Conservation (phyloP, 2,113 vertebrate genomes). For the Phodopus roborovskii region DNA sequence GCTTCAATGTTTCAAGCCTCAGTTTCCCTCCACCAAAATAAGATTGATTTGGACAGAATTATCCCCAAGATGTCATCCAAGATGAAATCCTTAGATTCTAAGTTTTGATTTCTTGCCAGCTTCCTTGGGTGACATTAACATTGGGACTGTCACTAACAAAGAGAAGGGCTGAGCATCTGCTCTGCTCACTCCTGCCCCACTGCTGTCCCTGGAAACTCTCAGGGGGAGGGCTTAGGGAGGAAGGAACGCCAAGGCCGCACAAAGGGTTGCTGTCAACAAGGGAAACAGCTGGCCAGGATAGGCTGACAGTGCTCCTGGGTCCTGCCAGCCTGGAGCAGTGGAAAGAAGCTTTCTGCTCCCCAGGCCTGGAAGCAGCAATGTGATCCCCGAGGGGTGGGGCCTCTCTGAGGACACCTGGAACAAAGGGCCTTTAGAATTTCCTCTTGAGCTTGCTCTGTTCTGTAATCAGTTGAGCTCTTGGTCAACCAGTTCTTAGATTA, state of each 20-base stretch:
- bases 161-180: not conserved
- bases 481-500: slow-evolving; percentile 22
- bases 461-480: slow-evolving; percentile 33
- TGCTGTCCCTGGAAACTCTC: slow-evolving; percentile 48
- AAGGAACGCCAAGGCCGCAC: not conserved
- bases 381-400: not conserved
- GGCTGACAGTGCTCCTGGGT: slow-evolving; percentile 4
- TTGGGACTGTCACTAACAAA: not conserved
- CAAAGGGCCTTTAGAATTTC: slow-evolving; percentile 52
- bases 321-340: slow-evolving; percentile 44
- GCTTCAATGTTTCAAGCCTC: not conserved
- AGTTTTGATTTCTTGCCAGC: slow-evolving; percentile 12
- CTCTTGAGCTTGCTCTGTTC: not conserved
- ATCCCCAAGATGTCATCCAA: not conserved
- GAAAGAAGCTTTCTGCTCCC: slow-evolving; percentile 24
- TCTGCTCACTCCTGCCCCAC: not conserved
- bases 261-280: slow-evolving; percentile 46
- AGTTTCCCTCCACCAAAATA: not conserved
- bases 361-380: slow-evolving; percentile 2
- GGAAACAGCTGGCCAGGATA: slow-evolving; percentile 63
- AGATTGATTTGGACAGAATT: not conserved
- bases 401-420: slow-evolving; percentile 50
- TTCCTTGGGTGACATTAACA: not conserved
- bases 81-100: not conserved
- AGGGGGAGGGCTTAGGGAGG: slow-evolving; percentile 44